These are phyloP conservation scores for Typhlomys cinereus DNA, from an alignment of 2,113 vertebrate genomes.

Conservation along the genomic window DNA sequence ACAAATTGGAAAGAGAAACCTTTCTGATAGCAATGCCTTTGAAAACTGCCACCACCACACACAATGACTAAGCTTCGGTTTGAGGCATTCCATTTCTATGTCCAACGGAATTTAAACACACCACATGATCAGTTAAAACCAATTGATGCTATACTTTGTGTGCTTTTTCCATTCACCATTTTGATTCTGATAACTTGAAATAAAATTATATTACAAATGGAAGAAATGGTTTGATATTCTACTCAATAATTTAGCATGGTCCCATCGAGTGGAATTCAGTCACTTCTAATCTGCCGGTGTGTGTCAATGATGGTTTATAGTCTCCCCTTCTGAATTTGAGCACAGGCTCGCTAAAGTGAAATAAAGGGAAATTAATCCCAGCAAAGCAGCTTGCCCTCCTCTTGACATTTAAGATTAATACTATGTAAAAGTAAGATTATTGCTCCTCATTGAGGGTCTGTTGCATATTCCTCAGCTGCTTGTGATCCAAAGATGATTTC, in stretches of 20 bases:
- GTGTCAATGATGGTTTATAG: neutral
- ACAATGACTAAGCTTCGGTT: neutral
- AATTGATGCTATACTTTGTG: neutral
- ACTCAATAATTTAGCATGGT: neutral
- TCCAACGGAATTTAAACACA: neutral
- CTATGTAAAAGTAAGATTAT: neutral
- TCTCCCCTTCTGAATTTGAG: neutral
- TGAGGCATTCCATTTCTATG: neutral
- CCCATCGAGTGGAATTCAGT: neutral
- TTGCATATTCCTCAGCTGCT: neutral
- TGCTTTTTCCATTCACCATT: neutral
- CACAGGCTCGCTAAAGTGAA: neutral
- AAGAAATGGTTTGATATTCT: neutral
- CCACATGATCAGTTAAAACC: slow-evolving; percentile 4
- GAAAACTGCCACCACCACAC: neutral
- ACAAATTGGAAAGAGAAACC: too few relatives aligned
- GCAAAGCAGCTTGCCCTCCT: neutral
- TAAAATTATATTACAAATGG: neutral
- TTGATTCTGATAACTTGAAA: neutral
- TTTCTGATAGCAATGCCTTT: neutral
- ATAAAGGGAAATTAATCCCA: neutral
- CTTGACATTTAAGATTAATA: neutral
- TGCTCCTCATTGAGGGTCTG: neutral
- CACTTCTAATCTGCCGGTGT: neutral
- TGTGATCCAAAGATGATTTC: neutral